Evolutionary conservation across 1,140 invertebrate genomes (phyloP).

Genomic region (Drosophila nebulosa): DNA sequence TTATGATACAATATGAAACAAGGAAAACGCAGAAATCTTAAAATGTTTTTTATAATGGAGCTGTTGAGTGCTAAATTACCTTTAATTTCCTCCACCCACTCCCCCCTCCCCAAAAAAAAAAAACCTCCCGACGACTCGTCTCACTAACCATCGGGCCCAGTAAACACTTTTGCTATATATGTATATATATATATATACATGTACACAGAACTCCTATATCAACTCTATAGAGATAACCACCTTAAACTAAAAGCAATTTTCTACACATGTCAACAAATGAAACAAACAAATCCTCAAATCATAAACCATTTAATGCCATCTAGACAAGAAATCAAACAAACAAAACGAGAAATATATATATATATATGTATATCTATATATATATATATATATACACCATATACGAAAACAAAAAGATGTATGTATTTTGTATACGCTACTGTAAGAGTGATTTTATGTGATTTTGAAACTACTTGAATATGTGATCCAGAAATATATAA

Average conservation of each 20-base stretch:
- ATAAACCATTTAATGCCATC: constrained; percentile 52
- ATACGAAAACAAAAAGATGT: constrained; percentile 48
- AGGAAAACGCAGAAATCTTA: constrained; percentile 17
- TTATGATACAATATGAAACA: constrained; percentile 18
- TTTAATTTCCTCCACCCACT: background rate
- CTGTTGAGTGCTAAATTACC: constrained; percentile 64
- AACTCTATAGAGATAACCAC: constrained; percentile 21
- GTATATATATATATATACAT: constrained; percentile 35
- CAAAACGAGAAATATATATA: constrained; percentile 14
- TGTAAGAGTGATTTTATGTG: constrained; percentile 80
- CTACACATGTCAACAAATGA: constrained; percentile 16
- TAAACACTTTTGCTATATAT: constrained; percentile 31
- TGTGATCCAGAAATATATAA: constrained; percentile 72
- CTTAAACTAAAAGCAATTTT: constrained; percentile 17
- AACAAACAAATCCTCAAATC: constrained; percentile 47
- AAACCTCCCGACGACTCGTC: background rate
- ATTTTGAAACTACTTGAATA: constrained; percentile 79
- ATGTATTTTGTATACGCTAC: constrained; percentile 80
- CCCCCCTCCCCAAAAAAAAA: background rate
- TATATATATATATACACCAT: constrained; percentile 29
- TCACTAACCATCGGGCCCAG: constrained; percentile 43
- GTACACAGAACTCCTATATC: constrained; percentile 39
- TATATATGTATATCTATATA: constrained; percentile 30
- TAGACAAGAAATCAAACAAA: constrained; percentile 37
- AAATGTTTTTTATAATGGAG: constrained; percentile 73